Percentiles rank a stretch among this genome's conserved stretches.
Conservation (phyloP, 2,888 invertebrate genomes). For the Lobophora halterata region DNA sequence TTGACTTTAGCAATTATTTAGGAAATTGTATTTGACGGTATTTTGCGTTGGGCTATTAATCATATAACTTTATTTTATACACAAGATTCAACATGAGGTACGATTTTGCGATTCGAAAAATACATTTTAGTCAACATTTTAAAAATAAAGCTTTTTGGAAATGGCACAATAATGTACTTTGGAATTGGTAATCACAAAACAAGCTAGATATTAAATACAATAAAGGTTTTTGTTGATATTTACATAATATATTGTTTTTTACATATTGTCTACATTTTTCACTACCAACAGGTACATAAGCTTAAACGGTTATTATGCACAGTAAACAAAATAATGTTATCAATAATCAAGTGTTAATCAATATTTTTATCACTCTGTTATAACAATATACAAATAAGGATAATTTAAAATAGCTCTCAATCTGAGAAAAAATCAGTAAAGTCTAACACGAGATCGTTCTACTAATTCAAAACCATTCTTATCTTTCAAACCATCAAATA, state of each 20-base stretch:
- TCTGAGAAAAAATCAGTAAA: slow-evolving; percentile 6
- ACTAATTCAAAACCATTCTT: slow-evolving; percentile 2
- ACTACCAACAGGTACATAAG: slow-evolving; percentile 70
- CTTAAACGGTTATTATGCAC: slow-evolving; percentile 39
- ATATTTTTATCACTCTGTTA: slow-evolving; percentile 7
- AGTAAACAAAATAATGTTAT: slow-evolving; percentile 16
- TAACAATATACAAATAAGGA: slow-evolving; percentile 15
- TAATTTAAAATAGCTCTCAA: not conserved
- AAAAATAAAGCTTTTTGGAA: slow-evolving; percentile 31
- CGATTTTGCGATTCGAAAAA: slow-evolving; percentile 22
- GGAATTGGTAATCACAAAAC: slow-evolving; percentile 35
- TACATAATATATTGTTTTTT: slow-evolving; percentile 38
- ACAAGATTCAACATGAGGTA: slow-evolving; percentile 26
- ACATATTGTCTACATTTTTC: slow-evolving; percentile 61
- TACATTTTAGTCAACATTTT: slow-evolving; percentile 23
- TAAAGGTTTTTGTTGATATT: slow-evolving; percentile 31
- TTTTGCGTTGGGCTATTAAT: not conserved
- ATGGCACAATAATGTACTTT: slow-evolving; percentile 37
- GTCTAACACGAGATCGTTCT: slow-evolving; percentile 17
- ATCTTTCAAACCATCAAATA: slow-evolving; percentile 3
- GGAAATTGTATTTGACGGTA: not conserved
- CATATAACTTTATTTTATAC: slow-evolving; percentile 28
- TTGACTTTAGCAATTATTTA: too few species aligned
- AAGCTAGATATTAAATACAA: slow-evolving; percentile 27
- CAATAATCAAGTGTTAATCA: slow-evolving; percentile 24